Evolutionary conservation across 2,888 invertebrate genomes (phyloP).

Genomic region (Catocala sponsa): DNA sequence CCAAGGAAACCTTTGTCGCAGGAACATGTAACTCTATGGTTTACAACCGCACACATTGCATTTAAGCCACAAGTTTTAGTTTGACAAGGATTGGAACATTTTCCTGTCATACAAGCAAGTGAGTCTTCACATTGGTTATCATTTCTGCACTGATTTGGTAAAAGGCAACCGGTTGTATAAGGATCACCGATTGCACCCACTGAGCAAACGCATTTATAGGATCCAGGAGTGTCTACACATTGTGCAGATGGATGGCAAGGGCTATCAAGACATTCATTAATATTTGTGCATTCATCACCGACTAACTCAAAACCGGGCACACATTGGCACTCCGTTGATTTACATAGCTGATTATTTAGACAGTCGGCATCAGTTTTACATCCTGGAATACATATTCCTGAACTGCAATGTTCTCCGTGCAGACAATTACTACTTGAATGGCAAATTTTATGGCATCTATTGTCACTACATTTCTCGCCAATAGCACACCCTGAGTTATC

Average conservation of each 20-base stretch:
- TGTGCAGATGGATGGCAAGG: slow-evolving; percentile 94
- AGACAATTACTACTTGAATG: slow-evolving; percentile 96
- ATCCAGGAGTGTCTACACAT: slow-evolving; percentile 94
- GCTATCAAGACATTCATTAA: slow-evolving; percentile 93
- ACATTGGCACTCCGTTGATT: slow-evolving; percentile 92
- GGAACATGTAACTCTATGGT: slow-evolving; percentile 91
- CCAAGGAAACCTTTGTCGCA: slow-evolving; percentile 95
- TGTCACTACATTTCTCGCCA: slow-evolving; percentile 94
- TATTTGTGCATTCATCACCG: slow-evolving; percentile 93
- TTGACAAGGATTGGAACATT: slow-evolving; percentile 94
- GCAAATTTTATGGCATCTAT: slow-evolving; percentile 94
- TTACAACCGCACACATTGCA: slow-evolving; percentile 92
- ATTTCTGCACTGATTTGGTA: slow-evolving; percentile 92
- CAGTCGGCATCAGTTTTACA: slow-evolving; percentile 95
- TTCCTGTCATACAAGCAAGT: slow-evolving; percentile 92
- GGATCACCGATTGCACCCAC: slow-evolving; percentile 93
- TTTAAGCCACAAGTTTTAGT: slow-evolving; percentile 92
- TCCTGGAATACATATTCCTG: slow-evolving; percentile 94
- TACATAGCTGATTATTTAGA: slow-evolving; percentile 92
- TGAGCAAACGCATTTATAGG: slow-evolving; percentile 94
- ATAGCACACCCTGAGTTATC: slow-evolving; percentile 92
- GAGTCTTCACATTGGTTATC: slow-evolving; percentile 93
- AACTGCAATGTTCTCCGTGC: slow-evolving; percentile 95
- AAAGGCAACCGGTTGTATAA: slow-evolving; percentile 90
- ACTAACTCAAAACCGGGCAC: slow-evolving; percentile 92